These are phyloP conservation scores for Heliconius melpomene DNA, from an alignment of 1,140 invertebrate genomes.

Conservation along the genomic window DNA sequence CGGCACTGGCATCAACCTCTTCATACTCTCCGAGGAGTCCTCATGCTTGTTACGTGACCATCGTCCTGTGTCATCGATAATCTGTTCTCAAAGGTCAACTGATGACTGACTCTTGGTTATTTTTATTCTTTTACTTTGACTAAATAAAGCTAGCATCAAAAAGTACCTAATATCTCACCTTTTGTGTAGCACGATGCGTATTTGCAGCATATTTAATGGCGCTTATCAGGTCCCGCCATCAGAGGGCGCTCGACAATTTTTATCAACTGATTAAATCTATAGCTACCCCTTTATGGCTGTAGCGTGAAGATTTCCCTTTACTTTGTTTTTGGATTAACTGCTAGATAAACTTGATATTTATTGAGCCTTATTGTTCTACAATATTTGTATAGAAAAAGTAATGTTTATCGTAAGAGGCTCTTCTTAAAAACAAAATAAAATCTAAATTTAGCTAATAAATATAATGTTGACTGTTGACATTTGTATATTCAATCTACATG, in stretches of 20 bases:
- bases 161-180: constrained; percentile 4
- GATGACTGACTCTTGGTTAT: too few species aligned
- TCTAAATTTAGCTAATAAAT: not conserved
- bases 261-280: constrained; percentile 69
- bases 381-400: not conserved
- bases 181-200: not conserved
- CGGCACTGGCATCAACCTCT: too few species aligned
- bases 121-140: not conserved
- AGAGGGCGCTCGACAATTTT: constrained; percentile 58
- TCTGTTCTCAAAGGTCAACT: too few species aligned
- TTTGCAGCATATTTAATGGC: constrained; percentile 16
- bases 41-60: too few species aligned
- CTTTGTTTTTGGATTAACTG: constrained; percentile 52
- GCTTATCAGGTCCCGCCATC: constrained; percentile 51
- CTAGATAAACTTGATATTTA: constrained; percentile 38
- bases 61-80: too few species aligned
- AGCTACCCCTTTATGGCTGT: constrained; percentile 66
- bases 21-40: too few species aligned
- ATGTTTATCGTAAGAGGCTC: not conserved
- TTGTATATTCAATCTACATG: not conserved
- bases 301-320: constrained; percentile 46
- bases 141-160: not conserved
- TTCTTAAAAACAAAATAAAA: not conserved
- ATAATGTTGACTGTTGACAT: not conserved
- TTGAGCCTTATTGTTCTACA: not conserved